phyloP scores from a whole-genome alignment of 2,113 vertebrate species.

The Macrotus californicus region DNA sequence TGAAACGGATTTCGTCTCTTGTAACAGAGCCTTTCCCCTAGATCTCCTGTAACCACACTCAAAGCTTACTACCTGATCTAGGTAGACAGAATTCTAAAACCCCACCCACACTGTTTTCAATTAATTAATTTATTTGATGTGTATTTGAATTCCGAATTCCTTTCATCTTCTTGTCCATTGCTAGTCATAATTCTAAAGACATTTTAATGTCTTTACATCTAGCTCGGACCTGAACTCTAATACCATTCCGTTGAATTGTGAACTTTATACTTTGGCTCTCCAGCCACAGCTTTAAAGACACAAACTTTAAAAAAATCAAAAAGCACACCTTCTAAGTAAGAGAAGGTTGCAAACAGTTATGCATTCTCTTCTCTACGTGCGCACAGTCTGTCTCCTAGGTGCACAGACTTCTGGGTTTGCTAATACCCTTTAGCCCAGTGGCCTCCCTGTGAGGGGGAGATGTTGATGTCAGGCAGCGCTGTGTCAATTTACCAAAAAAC shows the following conservation, averaged over 20 bases:
- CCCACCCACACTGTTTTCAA: background rate
- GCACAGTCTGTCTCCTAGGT: background rate
- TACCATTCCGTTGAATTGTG: background rate
- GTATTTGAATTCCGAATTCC: background rate
- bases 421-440: too few species aligned
- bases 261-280: background rate
- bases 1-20: background rate
- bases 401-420: background rate
- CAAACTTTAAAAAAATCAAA: background rate
- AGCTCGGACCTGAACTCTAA: background rate
- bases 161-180: background rate
- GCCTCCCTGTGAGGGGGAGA: background rate
- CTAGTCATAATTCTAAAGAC: background rate
- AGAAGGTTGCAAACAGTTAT: background rate
- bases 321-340: background rate
- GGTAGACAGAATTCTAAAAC: background rate
- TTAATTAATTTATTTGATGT: background rate
- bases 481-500: background rate
- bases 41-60: background rate
- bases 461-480: background rate
- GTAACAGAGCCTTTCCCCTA: background rate
- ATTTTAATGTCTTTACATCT: background rate
- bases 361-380: background rate
- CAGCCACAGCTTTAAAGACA: background rate
- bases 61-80: background rate